Evolutionary conservation across 2,797 vertebrate species (phyloP).

Genomic region (Cyclura pinguis): DNA sequence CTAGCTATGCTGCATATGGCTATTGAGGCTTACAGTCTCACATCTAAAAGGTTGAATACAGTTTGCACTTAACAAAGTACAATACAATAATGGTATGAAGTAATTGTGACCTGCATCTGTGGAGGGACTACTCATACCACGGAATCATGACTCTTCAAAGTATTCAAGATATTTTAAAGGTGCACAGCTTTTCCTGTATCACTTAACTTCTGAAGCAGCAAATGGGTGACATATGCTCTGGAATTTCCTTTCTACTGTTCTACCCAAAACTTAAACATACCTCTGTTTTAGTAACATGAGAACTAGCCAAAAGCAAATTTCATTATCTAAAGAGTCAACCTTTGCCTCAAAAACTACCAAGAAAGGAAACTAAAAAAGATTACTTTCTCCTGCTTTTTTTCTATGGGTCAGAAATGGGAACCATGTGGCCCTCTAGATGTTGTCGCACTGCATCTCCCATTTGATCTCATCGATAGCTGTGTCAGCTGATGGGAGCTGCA

Average conservation of each 20-base stretch:
- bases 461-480: too few relatives aligned
- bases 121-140: too few relatives aligned
- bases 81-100: neutral
- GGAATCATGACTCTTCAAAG: too few relatives aligned
- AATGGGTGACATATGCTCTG: neutral
- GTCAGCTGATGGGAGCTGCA: neutral
- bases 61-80: neutral
- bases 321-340: neutral
- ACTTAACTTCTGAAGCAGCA: neutral
- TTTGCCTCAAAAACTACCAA: neutral
- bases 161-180: neutral
- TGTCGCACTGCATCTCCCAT: too few relatives aligned
- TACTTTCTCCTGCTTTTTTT: neutral
- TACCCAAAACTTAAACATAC: neutral
- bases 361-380: neutral
- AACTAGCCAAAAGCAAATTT: neutral
- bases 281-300: neutral
- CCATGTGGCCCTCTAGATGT: too few relatives aligned
- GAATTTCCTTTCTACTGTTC: neutral
- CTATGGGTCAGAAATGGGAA: neutral
- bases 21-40: neutral
- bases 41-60: neutral
- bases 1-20: too few relatives aligned
- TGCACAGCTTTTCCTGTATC: neutral
- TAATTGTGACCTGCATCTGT: neutral